phyloP scores from a whole-genome alignment of 2,888 invertebrate species.

The Pollenia labialis region DNA sequence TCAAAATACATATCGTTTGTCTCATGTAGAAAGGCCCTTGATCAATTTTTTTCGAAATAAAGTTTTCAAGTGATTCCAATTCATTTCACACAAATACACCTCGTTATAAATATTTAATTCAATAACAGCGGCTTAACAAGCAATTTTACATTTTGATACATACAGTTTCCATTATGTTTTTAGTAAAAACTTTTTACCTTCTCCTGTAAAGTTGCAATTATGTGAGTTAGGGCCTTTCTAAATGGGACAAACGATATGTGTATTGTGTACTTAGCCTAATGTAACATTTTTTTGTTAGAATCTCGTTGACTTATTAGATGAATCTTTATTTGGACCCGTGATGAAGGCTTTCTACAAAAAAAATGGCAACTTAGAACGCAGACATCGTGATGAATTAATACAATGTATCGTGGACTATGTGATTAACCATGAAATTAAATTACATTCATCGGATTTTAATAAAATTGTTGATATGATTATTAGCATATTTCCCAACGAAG shows the following conservation, averaged over 20 bases:
- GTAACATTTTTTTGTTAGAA: constrained; percentile 53
- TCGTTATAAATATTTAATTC: too few species aligned
- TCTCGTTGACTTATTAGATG: constrained; percentile 61
- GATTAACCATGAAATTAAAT: constrained; percentile 66
- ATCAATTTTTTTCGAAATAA: too few species aligned
- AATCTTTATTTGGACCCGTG: constrained; percentile 66
- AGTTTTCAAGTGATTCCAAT: too few species aligned
- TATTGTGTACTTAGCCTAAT: not conserved
- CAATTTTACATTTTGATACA: not conserved
- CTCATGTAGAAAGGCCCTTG: too few species aligned
- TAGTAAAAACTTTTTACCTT: too few species aligned
- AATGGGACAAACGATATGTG: too few species aligned
- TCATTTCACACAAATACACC: too few species aligned
- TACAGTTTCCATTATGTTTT: too few species aligned
- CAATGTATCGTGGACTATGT: constrained; percentile 71
- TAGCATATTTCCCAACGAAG: constrained; percentile 72
- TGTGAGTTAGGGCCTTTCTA: too few species aligned
- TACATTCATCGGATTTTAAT: constrained; percentile 70
- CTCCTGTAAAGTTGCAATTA: too few species aligned
- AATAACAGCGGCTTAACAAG: not conserved
- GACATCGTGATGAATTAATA: constrained; percentile 74
- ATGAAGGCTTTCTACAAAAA: constrained; percentile 70
- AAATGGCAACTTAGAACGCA: constrained; percentile 70
- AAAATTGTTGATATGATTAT: constrained; percentile 71
- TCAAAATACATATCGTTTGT: not conserved